Evolutionary conservation across 2,797 vertebrate species (phyloP).

Genomic region (Syncerus caffer): DNA sequence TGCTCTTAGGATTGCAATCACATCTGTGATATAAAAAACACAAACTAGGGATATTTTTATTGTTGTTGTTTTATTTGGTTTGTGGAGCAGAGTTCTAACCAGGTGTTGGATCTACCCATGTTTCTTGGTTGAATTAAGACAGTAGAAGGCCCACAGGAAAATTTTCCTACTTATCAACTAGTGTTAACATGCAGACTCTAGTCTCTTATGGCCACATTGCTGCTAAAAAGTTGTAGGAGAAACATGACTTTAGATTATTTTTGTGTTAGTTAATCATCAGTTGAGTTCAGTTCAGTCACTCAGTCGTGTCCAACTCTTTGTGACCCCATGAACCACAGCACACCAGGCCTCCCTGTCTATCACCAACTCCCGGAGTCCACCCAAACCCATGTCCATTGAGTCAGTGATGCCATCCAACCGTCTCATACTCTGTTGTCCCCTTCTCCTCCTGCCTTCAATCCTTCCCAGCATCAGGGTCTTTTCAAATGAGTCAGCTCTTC

Average conservation of each 20-base stretch:
- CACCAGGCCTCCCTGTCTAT: fast-evolving
- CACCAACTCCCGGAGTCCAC: fast-evolving
- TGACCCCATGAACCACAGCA: fast-evolving
- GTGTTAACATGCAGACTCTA: background rate
- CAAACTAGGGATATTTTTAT: background rate
- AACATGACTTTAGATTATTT: background rate
- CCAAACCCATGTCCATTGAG: too few species aligned
- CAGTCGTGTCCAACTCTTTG: fast-evolving
- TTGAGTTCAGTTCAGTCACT: too few species aligned
- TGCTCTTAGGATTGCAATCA: background rate
- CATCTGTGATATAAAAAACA: background rate
- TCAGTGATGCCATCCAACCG: too few species aligned
- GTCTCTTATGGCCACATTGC: background rate
- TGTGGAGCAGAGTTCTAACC: background rate
- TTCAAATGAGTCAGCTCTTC: too few species aligned
- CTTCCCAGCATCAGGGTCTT: too few species aligned
- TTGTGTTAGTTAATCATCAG: background rate
- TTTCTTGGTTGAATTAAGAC: background rate
- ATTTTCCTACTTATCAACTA: background rate
- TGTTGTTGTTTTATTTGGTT: background rate
- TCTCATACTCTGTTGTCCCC: too few species aligned
- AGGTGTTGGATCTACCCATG: too few species aligned
- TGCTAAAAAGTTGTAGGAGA: background rate
- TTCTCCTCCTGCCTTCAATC: too few species aligned
- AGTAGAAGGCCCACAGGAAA: background rate